These are phyloP conservation scores for Epinephelus moara DNA, from an alignment of 2,113 vertebrate genomes.

Conservation along the genomic window DNA sequence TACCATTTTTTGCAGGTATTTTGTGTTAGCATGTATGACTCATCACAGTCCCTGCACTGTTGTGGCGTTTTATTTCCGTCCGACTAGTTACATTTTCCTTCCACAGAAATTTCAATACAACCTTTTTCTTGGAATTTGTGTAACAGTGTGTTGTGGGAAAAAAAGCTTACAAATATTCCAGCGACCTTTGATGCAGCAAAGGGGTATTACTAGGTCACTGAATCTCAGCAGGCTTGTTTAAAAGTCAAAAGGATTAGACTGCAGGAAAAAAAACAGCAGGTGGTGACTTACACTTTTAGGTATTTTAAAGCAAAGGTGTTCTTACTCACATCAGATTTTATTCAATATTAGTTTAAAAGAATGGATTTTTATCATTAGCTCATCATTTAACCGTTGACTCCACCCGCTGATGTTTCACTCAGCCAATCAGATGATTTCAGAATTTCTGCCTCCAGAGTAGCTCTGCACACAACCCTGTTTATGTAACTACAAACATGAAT, in stretches of 20 bases:
- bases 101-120: background rate
- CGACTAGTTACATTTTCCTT: background rate
- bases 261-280: background rate
- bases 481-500: conserved; percentile 31
- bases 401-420: conserved; percentile 1
- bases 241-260: conserved; percentile 36
- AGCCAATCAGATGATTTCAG: conserved; percentile 19
- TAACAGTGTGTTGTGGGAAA: background rate
- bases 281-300: background rate
- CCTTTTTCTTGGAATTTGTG: background rate
- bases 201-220: conserved; percentile 31
- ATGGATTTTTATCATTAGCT: background rate
- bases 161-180: background rate
- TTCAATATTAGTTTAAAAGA: background rate
- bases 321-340: conserved; percentile 4
- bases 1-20: background rate
- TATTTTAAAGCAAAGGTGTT: conserved; percentile 17
- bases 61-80: background rate
- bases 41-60: background rate
- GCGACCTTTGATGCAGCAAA: conserved; percentile 1
- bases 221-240: conserved; percentile 39
- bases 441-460: background rate
- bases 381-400: background rate
- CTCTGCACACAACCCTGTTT: conserved; percentile 8
- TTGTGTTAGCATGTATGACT: conserved; percentile 1